Evolutionary conservation across 2,113 vertebrate genomes (phyloP).

Genomic region (Hirundichthys speculiger): DNA sequence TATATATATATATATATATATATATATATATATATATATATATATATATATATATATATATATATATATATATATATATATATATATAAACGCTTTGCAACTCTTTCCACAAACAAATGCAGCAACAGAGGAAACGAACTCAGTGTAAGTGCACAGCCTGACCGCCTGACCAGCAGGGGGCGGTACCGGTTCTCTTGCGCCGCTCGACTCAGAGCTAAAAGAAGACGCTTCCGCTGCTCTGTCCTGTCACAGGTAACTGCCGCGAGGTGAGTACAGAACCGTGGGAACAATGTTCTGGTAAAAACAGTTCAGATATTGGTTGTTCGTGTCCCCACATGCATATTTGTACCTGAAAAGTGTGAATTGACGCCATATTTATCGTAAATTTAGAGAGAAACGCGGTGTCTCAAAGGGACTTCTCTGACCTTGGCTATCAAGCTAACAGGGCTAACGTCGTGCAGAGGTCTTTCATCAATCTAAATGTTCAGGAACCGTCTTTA

Average conservation of each 20-base stretch:
- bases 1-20: too few relatives aligned
- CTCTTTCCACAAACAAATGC: not conserved
- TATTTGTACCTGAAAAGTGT: fast-evolving
- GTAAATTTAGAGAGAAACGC: not conserved
- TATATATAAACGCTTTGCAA: too few relatives aligned
- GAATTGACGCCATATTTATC: fast-evolving
- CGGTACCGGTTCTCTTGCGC: not conserved
- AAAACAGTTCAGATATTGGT: not conserved
- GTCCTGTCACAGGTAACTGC: slow-evolving; percentile 22
- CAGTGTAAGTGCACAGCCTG: not conserved
- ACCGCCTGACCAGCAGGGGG: slow-evolving; percentile 55
- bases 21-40: too few relatives aligned
- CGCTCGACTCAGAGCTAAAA: not conserved
- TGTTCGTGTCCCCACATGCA: fast-evolving
- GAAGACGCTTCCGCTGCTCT: slow-evolving; percentile 47
- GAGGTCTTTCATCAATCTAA: not conserved
- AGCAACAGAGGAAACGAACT: not conserved
- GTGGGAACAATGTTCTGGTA: fast-evolving
- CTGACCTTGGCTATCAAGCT: slow-evolving; percentile 76
- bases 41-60: too few relatives aligned
- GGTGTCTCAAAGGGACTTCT: not conserved
- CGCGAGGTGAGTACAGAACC: slow-evolving; percentile 60
- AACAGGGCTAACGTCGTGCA: slow-evolving; percentile 22
- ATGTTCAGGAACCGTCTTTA: slow-evolving; percentile 19
- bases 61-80: too few relatives aligned